These are phyloP conservation scores for Cinclus cinclus DNA, from an alignment of 2,113 vertebrate species.

Conservation along the genomic window DNA sequence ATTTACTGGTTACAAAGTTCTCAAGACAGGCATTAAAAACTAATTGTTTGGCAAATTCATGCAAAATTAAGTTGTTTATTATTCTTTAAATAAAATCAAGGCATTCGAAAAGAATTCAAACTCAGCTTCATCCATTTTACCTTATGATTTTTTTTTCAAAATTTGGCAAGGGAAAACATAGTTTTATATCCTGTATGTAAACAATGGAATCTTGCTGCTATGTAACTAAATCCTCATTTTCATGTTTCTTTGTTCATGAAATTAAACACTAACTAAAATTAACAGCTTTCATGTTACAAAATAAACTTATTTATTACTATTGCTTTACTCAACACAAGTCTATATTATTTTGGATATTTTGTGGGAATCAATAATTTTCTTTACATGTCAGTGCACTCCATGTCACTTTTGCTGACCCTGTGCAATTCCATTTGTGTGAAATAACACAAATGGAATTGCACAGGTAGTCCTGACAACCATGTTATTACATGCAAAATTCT, in stretches of 20 bases:
- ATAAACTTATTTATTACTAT: not conserved
- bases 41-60: not conserved
- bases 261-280: not conserved
- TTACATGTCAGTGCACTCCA: not conserved
- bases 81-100: conserved; percentile 2
- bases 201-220: not conserved
- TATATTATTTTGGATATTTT: conserved; percentile 1
- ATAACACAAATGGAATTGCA: not conserved
- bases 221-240: not conserved
- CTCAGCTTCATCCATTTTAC: not conserved
- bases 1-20: not conserved
- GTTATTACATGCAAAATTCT: not conserved
- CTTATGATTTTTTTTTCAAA: not conserved
- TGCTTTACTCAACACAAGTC: not conserved
- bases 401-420: not conserved
- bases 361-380: not conserved
- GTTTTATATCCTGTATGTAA: not conserved
- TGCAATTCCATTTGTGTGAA: not conserved
- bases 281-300: not conserved
- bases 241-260: not conserved
- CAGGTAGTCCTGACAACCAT: not conserved
- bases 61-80: not conserved
- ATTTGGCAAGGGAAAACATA: not conserved
- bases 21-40: not conserved
- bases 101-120: not conserved